Evolutionary conservation across 2,113 vertebrate species (phyloP).

Genomic region (Amphiprion ocellaris): DNA sequence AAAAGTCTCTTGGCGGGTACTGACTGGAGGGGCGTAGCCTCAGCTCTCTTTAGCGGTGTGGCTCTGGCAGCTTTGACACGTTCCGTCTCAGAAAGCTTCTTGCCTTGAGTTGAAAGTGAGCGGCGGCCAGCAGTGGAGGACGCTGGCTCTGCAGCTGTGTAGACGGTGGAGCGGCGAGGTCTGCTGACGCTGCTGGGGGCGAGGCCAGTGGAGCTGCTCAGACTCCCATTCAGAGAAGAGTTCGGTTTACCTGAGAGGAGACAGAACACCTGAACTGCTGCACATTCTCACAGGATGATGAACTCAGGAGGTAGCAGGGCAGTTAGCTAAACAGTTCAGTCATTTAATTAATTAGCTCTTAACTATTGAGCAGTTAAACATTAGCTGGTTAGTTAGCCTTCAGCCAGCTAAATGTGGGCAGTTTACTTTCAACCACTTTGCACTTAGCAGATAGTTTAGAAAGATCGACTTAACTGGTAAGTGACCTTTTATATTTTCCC

Average conservation of each 20-base stretch:
- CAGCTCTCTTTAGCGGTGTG: constrained; percentile 69
- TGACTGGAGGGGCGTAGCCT: constrained; percentile 38
- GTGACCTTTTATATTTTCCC: too few relatives aligned
- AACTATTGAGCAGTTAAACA: too few relatives aligned
- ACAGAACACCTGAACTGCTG: constrained; percentile 4
- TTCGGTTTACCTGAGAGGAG: constrained; percentile 77
- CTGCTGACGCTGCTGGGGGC: constrained; percentile 35
- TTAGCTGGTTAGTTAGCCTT: too few relatives aligned
- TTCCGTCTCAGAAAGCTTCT: constrained; percentile 68
- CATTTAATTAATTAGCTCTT: too few relatives aligned
- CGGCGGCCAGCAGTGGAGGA: constrained; percentile 23
- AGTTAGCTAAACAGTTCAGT: too few relatives aligned
- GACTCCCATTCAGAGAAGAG: constrained; percentile 62
- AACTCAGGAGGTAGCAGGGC: not conserved
- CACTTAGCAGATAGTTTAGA: too few relatives aligned
- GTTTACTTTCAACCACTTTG: too few relatives aligned
- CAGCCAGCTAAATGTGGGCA: too few relatives aligned
- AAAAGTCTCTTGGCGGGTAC: constrained; percentile 60
- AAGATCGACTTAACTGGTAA: too few relatives aligned
- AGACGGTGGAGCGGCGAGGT: constrained; percentile 50
- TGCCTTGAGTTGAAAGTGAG: constrained; percentile 61
- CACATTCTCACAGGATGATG: not conserved
- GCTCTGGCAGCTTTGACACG: constrained; percentile 36
- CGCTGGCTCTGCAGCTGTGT: not conserved
- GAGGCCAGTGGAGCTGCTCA: constrained; percentile 60